Evolutionary conservation across 2,113 vertebrate species (phyloP).

Genomic region (Corythoichthys intestinalis): DNA sequence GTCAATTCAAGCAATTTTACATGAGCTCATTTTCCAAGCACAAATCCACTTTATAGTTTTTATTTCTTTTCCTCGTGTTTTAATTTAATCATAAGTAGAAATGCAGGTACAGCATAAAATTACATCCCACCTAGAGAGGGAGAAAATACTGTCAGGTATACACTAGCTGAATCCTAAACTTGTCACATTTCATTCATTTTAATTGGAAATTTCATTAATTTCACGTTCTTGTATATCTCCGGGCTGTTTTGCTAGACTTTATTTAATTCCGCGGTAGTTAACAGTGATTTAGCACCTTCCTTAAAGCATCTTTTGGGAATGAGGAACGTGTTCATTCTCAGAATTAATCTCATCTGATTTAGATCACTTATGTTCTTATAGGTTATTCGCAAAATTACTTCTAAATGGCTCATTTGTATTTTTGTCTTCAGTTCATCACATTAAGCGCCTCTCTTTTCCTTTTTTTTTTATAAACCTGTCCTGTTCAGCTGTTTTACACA

Average conservation of each 20-base stretch:
- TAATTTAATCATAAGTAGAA: too few species aligned
- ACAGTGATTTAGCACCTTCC: conserved; percentile 9
- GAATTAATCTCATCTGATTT: neutral
- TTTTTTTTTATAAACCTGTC: neutral
- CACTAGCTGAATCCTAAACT: conserved; percentile 1
- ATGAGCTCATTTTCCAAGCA: too few species aligned
- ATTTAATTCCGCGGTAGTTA: conserved; percentile 20
- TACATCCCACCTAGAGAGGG: too few species aligned
- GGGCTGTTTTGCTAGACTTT: conserved; percentile 13
- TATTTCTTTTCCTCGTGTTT: too few species aligned
- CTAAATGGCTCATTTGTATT: neutral
- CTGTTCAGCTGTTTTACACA: too few species aligned
- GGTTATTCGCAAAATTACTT: neutral
- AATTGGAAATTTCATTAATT: conserved; percentile 12
- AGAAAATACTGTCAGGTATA: too few species aligned
- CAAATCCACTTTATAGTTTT: too few species aligned
- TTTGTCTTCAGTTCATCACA: neutral
- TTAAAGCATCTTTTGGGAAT: neutral
- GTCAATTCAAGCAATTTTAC: too few species aligned
- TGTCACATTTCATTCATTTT: conserved; percentile 1
- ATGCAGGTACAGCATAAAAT: too few species aligned
- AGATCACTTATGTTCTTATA: neutral
- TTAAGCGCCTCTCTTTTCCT: neutral
- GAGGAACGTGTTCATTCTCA: neutral
- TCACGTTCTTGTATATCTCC: conserved; percentile 10